Base-by-base conservation (phyloP, 2,797 vertebrate genomes). In the Siniperca undulata region DNA sequence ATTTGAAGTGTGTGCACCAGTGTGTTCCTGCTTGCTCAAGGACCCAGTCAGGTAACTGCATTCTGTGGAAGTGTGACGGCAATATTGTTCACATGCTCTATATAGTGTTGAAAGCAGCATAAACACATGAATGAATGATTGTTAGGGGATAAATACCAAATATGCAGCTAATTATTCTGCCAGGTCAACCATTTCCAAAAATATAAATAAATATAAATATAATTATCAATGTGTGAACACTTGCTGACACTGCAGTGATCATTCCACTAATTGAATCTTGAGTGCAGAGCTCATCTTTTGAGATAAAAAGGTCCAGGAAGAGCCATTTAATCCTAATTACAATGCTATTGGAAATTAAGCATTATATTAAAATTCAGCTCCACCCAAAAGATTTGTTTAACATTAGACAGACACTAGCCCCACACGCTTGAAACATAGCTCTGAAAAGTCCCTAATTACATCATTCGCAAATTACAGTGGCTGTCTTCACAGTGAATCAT, bases 111-210 rank as follows among this genome's bases (percentile, higher is more conserved):
- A 72, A 78, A 65, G 40, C 16, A 61, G 64, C 40, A 69, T 56
- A 36, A 79, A 74, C 13, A 46, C 44, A 69, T 27, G 2, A 70
- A 75, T 44, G 2, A 62, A 75, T 20, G 50, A 85, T 81, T 56
- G 50, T 71, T 70, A 65, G 42, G 74, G 74, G 62, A 81, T 79
- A 58, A 91, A 82, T 67, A 69, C 73, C 58, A 79, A 85, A 81
- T n/a, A 58, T 19, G n/a, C 27, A 38, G 72, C 58, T 81, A 84
- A 90, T 89, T 78, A 85, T 81, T 78, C 59, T 80, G 77, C 81
- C 73, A 78, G 81, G 69, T 81, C 81, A 74, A 85, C 50, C 66
- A 42, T 84, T 82, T 74, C 59, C 50, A 48, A 78, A 48, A 85
- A 70, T 30, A 30, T 30, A 30, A 30, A 30, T 30, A 30, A 30